phyloP scores from a whole-genome alignment of 2,797 vertebrate species.

The Pipistrellus pygmaeus region DNA sequence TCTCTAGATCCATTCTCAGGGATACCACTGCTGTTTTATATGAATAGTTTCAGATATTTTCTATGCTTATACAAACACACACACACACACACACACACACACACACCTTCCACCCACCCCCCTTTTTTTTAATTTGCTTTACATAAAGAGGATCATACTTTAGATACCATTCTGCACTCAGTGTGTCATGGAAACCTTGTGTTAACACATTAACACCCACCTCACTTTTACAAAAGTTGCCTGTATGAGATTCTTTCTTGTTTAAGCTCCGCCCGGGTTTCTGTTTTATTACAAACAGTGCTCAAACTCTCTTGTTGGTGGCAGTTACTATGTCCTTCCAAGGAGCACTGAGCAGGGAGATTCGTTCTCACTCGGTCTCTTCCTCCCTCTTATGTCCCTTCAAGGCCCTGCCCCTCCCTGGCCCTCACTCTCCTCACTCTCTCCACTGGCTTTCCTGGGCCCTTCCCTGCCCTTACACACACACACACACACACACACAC shows the following conservation, averaged over 20 bases:
- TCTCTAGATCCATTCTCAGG: background rate
- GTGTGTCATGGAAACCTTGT: too few relatives aligned
- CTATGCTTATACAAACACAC: background rate
- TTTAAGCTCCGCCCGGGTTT: background rate
- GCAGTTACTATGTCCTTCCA: background rate
- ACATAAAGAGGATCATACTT: background rate
- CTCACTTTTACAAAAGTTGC: background rate
- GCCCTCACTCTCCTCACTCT: rapidly evolving
- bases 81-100: too few relatives aligned
- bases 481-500: background rate
- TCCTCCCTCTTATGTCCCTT: rapidly evolving
- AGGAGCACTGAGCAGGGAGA: background rate
- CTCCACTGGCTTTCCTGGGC: background rate
- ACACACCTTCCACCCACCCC: background rate
- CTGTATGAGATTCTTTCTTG: background rate
- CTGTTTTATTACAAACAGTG: background rate
- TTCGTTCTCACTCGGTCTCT: background rate
- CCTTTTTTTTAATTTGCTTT: background rate
- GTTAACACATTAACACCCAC: background rate
- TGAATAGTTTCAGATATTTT: conserved; percentile 12
- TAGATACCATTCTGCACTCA: background rate
- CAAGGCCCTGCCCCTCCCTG: rapidly evolving
- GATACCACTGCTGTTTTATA: background rate
- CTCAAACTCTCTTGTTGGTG: background rate
- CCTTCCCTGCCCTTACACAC: background rate